Conservation (phyloP, 2,113 vertebrate genomes). For the Cisticola juncidis region DNA sequence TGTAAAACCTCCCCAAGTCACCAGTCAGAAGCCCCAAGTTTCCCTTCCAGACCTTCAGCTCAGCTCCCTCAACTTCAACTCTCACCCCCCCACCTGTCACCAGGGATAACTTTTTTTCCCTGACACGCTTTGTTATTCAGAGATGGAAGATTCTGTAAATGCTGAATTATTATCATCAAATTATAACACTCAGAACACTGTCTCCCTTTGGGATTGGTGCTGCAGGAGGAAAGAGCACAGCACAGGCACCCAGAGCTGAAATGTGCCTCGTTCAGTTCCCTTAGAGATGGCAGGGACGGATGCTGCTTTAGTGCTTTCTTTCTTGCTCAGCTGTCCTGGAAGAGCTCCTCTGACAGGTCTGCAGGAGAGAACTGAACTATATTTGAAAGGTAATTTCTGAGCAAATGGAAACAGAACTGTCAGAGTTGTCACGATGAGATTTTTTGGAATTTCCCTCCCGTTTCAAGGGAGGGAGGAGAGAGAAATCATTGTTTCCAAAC, state of each 20-base stretch:
- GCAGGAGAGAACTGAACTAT: not conserved
- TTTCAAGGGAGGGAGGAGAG: not conserved
- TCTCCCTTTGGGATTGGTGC: constrained; percentile 49
- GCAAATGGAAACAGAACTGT: constrained; percentile 37
- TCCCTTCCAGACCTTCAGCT: not conserved
- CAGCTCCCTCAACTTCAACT: not conserved
- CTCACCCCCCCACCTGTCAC: not conserved
- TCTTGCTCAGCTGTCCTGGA: constrained; percentile 22
- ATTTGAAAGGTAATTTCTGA: constrained; percentile 39
- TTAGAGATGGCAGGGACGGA: not conserved
- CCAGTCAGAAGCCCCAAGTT: not conserved
- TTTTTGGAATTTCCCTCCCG: constrained; percentile 7
- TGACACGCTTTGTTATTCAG: constrained; percentile 56
- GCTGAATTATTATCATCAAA: constrained; percentile 66
- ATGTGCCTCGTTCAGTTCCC: not conserved
- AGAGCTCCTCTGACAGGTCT: constrained; percentile 35
- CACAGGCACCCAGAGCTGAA: not conserved
- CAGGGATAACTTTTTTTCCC: not conserved
- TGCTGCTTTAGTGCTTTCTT: not conserved
- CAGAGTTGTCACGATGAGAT: not conserved
- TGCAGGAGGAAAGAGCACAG: constrained; percentile 25
- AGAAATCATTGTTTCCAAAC: not conserved
- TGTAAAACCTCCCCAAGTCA: not conserved
- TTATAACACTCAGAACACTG: constrained; percentile 60
- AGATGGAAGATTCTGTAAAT: constrained; percentile 54